Base-by-base conservation (phyloP, 2,888 invertebrate genomes). In the Dasysyrphus albostriatus region DNA sequence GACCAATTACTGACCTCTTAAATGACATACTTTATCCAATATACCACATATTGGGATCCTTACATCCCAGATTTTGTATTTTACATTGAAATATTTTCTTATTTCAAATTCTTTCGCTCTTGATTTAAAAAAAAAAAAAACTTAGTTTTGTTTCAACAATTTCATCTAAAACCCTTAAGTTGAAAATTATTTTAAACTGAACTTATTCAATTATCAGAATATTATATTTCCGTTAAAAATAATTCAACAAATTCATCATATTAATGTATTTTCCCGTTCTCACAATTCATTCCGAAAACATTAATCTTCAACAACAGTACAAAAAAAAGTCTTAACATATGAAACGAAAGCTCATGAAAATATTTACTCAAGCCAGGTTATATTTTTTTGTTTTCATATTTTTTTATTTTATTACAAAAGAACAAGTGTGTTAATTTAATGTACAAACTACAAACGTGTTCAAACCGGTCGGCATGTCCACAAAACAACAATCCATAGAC, bases 401-500 rank as follows among this genome's bases (percentile, higher is more conserved):
- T 47, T 32, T 34, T 42, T 61, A 14, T 54, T 54, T 16, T 47
- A 24, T 34, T 63, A 73, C 39, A 51, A 56, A 44, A 63, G 39
- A 42, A 80, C 29, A 58, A 65, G 16, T 51, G 59, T 73, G 72
- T 69, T 65, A 49, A 63, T n/a, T 61, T 14, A 44, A 56, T 32
- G 49, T 56, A 47, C 5, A 5, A 29, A 19, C 24, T 24, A 24
- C 24, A 12, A 39, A 70, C 70, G 47, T 70, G 70, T 39, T 67
- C 12, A 70, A 82, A 82, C 76, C 70, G 69, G 77, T 82, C 70
- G 69, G 77, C 77, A 63, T 70, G 29, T 56, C 37, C 59, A 59
- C 29, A 65, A 72, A 44, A n/a, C n/a, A n/a, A 24, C 47, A 63
- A 61, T 49, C 14, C 44, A 70, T 42, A 77, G 77, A 65, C 65